Evolutionary conservation across 2,888 invertebrate species (phyloP), one percentile per base, ranked within the genome.

Genomic region (Augiades crinisus): DNA sequence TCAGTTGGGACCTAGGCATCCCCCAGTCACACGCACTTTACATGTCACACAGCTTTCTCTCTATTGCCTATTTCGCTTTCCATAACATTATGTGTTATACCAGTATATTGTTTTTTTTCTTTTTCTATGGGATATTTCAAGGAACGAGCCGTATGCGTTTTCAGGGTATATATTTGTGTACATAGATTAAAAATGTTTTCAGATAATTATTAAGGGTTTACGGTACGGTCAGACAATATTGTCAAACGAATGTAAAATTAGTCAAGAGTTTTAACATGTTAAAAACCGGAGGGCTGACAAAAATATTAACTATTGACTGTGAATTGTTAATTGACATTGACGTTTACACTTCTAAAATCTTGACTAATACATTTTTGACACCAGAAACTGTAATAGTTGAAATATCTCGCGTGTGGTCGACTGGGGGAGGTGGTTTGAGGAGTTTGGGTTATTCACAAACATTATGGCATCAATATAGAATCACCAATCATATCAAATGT

Each of bases 401-500:
- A 75, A 72, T 70, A 67, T 68, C 61, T 56, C 30, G 49, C 61
- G 66, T 66, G 63, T 27, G 72, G 68, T 68, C 83, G 84, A 81
- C 84, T 81, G 86, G 82, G 72, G 81, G 83, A 74, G 54, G 79
- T 81, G 84, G 84, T 82, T 80, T 81, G 81, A 82, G 82, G 83
- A 62, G 30, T 16, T 13, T 22, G 34, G 33, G 33, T 7, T 24
- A 34, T 27, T 8, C 2, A 33, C 8, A 30, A 5, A 10, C 19
- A n/a, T 45, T 5, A 34, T 36, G 10, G 22, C 10, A 22, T 34
- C 8, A 13, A 17, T 27, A 14, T 13, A 45, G 27, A 44, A 44
- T 50, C 50, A 30, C 43, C 43, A 50, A 37, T 50, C 14, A 44
- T 44, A 44, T 21, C 34, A 36, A 31, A 16, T 19, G n/a, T 17